Percentiles rank a stretch among this genome's conserved stretches.
Evolutionary conservation across 1,140 invertebrate species (phyloP).

Genomic region (Bicyclus anynana): DNA sequence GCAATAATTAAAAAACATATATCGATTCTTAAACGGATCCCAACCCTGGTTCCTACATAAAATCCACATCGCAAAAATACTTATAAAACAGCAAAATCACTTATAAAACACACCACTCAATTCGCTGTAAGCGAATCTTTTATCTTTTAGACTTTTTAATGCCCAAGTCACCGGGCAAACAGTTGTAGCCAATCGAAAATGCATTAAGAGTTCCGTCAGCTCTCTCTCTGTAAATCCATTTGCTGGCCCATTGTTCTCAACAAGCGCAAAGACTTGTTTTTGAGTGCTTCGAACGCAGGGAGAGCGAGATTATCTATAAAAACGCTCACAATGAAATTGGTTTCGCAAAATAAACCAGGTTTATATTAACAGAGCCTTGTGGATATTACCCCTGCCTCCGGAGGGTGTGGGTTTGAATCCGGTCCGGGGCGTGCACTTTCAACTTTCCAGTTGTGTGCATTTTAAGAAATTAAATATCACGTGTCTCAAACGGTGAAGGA

Average conservation of each 20-base stretch:
- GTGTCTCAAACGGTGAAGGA: no score
- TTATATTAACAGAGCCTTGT: no score
- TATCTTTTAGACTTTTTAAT: conserved; percentile 12
- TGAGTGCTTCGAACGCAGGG: background rate
- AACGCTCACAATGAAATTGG: background rate
- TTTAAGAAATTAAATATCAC: no score
- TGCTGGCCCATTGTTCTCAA: conserved; percentile 23
- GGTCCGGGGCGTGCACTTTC: no score
- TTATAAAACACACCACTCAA: background rate
- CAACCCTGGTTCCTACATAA: no score
- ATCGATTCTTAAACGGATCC: no score
- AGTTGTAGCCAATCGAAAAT: conserved; percentile 28
- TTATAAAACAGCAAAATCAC: background rate
- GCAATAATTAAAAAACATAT: no score
- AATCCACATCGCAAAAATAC: background rate
- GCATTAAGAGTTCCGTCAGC: conserved; percentile 23
- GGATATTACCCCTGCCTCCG: no score
- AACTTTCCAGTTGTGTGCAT: no score
- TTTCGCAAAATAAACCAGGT: no score
- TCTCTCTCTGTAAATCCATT: conserved; percentile 23
- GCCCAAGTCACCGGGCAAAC: conserved; percentile 8
- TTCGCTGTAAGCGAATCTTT: conserved; percentile 13
- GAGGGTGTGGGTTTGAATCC: no score
- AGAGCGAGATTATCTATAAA: background rate
- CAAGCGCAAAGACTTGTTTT: conserved; percentile 15